Base-by-base conservation (phyloP, 2,797 vertebrate species). In the Salmo trutta region DNA sequence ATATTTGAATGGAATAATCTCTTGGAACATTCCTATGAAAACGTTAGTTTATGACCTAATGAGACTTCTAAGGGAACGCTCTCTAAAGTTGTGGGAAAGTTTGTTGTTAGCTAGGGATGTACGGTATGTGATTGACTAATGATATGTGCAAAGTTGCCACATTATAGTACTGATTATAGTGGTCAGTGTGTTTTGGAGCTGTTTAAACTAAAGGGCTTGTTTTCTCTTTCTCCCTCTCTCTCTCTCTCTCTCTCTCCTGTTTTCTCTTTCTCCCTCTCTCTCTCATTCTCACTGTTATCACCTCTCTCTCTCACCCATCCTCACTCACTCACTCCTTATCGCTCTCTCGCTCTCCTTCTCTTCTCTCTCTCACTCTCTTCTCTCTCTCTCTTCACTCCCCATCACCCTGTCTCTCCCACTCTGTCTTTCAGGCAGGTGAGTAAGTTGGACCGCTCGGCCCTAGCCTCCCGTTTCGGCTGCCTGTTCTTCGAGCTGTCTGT, bases 401-500 rank as follows among this genome's bases (percentile, higher is more conserved):
- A 33, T 33, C 4, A 1, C 27, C 51, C 27, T 56, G 24, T 27
- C 52, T 17, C 51, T 53, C 24, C 27, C 52, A 3, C n/a, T 53
- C 71, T 31, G 15, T 29, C 84, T 29, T 0, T 84, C 93, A 98
- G 97, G 86, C 96, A 98, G 92, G 96, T 98, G 89, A 94, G 94
- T 31, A 92, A 94, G 82, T 90, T 93, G 0, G 96, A 98, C 3
- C 97, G 95, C 0, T 90, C 85, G 0, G 90, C 93, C 5, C 84
- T 98, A 66, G 97, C 96, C 0, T 84, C 92, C 69, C 94, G 90
- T 66, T 96, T 96, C 0, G 89, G 95, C 71, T 96, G 94, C 74
- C 83, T 92, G 66, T 97, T 98, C 91, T 95, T 95, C 0, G 97
- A 98, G 86, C 54, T 81, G 0, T 91, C 93, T 0, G 96, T 98